Evolutionary conservation across 2,113 vertebrate species (phyloP), one percentile per base, ranked within the genome.

Genomic region (Trogon melanurus): DNA sequence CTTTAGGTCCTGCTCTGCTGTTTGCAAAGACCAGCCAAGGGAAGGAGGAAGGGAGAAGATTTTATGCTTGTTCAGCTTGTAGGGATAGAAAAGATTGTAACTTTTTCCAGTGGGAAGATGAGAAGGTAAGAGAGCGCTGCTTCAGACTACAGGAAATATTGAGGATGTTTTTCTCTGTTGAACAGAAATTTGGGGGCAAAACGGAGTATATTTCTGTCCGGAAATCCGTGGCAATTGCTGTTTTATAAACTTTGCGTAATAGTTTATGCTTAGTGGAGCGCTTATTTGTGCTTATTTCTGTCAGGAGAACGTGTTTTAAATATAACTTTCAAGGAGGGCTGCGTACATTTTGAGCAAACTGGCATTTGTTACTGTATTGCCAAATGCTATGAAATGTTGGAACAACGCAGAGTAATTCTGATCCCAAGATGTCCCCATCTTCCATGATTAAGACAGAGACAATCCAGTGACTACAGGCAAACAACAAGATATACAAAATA

Each of bases 41-140:
- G 29, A 94, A 87, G 30, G 95, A 96, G 71, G 96, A 93, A 32
- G 95, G 97, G 9, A 97, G 98, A 75, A 98, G 98, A 60, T 99
- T 99, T 91, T 99, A 98, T 50, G 99, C 99, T 11, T 99, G 99
- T 78, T 99, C 99, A 2, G 99, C 99, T 56, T 99, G 99, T 86
- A 98, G 99, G 79, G 99, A 99, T 95, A 97, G 99, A 89, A 99
- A 98, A 94, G 99, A 99, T 38, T 99, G 99, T 94, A 98, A 92
- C 69, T 99, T 99, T 69, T 99, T 99, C 91, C 99, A 99, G 69
- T 99, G 99, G 99, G 98, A 98, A 90, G 98, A 99, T 94, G 99
- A 99, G 76, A 99, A 99, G 98, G 99, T 99, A 97, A 73, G 90
- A 72, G 38, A 32, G n/a, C 11, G 0, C 8, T 50, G 7, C 62